Evolutionary conservation across 1,140 invertebrate genomes (phyloP), one percentile per base, ranked within the genome.

Genomic region (Asobara japonica): DNA sequence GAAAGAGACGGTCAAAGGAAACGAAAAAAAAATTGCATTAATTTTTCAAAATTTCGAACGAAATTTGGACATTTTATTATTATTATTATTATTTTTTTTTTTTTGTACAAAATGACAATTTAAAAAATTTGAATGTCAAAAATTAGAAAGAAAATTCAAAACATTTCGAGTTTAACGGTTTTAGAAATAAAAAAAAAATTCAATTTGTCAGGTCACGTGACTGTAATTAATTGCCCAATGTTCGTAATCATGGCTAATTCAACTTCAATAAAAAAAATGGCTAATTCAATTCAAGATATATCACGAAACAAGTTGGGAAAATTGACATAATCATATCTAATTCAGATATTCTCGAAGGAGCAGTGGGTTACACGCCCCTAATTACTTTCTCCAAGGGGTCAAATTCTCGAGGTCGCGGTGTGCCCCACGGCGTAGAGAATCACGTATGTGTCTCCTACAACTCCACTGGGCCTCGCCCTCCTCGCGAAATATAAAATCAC

Each of bases 301-400:
- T 38, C 2, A 38, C 2, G n/a, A 8, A 10, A 38, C 10, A 13
- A 13, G 10, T n/a, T n/a, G 10, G n/a, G 45, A 51, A 5, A 64
- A 65, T 65, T 30, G 60, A 36, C 38, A 31, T 20, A 25, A 31
- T 20, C 25, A n/a, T 71, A 51, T 65, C 69, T 65, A 71, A 71
- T 71, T 69, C 30, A 45, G 5, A 10, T 30, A 71, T 71, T 27
- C 30, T 71, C 16, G 29, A 7, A 20, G 48, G 56, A 10, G 25
- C 7, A 6, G 25, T 56, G 10, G 18, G 33, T 29, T 60, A 20
- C 36, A 71, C 69, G 38, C 69, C 61, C 61, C 60, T 65, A 71
- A 65, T 65, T 71, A 62, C 69, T 71, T 71, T 71, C 69, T 64
- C 69, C 38, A 45, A 45, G 51, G 51, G 69, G 69, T 71, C 69